These are phyloP conservation scores for Kuschelorhynchus macadamiae DNA, from an alignment of 2,888 invertebrate genomes.

Conservation along the genomic window DNA sequence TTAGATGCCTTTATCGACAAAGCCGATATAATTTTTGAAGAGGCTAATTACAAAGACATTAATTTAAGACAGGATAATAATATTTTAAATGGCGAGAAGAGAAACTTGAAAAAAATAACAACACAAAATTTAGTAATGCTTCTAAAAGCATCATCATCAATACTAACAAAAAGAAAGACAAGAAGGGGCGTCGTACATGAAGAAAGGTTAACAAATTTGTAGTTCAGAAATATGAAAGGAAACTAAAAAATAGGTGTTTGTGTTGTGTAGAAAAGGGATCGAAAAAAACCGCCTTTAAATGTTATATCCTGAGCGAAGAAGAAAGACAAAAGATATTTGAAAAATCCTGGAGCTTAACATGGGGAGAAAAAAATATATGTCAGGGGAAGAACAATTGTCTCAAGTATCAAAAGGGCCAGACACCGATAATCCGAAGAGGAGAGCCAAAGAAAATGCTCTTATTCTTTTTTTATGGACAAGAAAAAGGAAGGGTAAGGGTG, in stretches of 20 bases:
- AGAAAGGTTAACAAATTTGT: slow-evolving; percentile 27
- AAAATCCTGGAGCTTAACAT: slow-evolving; percentile 38
- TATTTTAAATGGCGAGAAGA: slow-evolving; percentile 5
- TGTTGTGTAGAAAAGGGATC: slow-evolving; percentile 21
- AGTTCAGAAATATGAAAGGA: slow-evolving; percentile 27
- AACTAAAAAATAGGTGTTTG: slow-evolving; percentile 30
- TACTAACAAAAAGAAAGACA: slow-evolving; percentile 25
- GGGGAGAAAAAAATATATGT: slow-evolving; percentile 33
- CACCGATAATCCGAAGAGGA: slow-evolving; percentile 29
- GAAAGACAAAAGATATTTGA: slow-evolving; percentile 37
- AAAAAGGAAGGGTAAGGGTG: slow-evolving; percentile 21
- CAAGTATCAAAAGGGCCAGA: slow-evolving; percentile 32
- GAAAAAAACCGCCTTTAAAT: slow-evolving; percentile 32
- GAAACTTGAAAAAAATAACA: slow-evolving; percentile 16
- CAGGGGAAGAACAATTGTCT: slow-evolving; percentile 24
- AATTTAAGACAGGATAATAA: no score
- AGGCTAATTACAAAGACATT: slow-evolving; percentile 19
- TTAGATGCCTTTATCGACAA: slow-evolving; percentile 16
- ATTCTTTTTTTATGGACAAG: slow-evolving; percentile 21
- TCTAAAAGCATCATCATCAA: slow-evolving; percentile 26
- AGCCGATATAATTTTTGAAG: slow-evolving; percentile 11
- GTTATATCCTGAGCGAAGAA: slow-evolving; percentile 28
- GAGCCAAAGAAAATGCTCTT: slow-evolving; percentile 29
- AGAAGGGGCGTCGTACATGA: slow-evolving; percentile 33
- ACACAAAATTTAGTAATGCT: slow-evolving; percentile 12